Evolutionary conservation across 2,888 invertebrate species (phyloP), one percentile per base, ranked within the genome.

Genomic region (Onchidella celtica): DNA sequence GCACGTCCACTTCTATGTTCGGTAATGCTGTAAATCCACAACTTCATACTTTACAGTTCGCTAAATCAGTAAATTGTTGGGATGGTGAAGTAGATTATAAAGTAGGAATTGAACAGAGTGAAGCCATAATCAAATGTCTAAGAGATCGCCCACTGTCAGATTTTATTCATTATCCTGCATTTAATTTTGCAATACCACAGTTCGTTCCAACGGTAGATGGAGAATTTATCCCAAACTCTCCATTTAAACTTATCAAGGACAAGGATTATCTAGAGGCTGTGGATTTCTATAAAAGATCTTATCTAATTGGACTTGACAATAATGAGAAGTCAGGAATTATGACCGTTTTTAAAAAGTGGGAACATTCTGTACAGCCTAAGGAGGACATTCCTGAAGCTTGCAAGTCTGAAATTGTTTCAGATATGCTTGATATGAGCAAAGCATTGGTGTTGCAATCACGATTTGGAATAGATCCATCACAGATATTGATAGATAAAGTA

Each of bases 1-100:
- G 88, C 17, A 82, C 78, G 4, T 87, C 89, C 21, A 61, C 74
- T 3, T 61, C 63, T 27, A 17, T 59, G 11, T 61, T 36, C 29
- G 14, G 17, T n/a, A 2, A 61, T 55, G 9, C n/a, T 36, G 6
- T 74, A 6, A 61, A 59, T n/a, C 27, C 61, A 3, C 29, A 34
- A 32, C 4, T 21, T 29, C 29, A 74, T 61, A 61, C 74, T 14
- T 32, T 61, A 27, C 4, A 73, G 11, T 14, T 74, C 4, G 74
- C 74, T 2, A 61, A 74, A 59, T 3, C 32, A n/a, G 6, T 55
- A 17, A 27, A 27, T 9, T 74, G 74, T 24, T 32, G 32, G 74
- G 36, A 34, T 9, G 38, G n/a, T 3, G 74, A 74, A 2, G 6
- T 61, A 3, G 21, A 24, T 36, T n/a, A n/a, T 17, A n/a, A 11